Conservation (phyloP, 2,113 vertebrate genomes). For the Mola mola region DNA sequence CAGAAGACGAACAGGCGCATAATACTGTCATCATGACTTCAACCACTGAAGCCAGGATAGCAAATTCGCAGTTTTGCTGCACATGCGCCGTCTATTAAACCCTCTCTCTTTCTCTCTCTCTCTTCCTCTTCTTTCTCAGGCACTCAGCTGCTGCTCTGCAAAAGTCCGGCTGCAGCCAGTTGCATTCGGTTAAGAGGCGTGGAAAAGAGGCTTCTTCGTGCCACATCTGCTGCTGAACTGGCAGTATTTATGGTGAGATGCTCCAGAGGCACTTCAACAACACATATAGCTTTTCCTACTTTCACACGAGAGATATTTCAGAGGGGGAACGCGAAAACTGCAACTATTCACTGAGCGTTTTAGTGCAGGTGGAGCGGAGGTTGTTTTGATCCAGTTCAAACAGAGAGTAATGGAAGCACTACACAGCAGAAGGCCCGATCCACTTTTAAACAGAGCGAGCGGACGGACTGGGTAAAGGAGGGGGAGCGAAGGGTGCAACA, state of each 20-base stretch:
- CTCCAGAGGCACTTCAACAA: constrained; percentile 68
- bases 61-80: constrained; percentile 52
- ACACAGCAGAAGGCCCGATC: constrained; percentile 35
- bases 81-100: constrained; percentile 43
- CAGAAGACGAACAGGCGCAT: constrained; percentile 74
- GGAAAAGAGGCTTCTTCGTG: constrained; percentile 63
- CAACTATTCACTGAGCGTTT: constrained; percentile 11
- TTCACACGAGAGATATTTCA: constrained; percentile 64
- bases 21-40: constrained; percentile 76
- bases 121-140: constrained; percentile 36
- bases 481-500: constrained; percentile 37
- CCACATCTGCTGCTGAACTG: constrained; percentile 71
- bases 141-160: constrained; percentile 29
- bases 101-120: not conserved
- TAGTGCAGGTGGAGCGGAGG: constrained; percentile 40
- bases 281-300: constrained; percentile 71
- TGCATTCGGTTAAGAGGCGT: constrained; percentile 73
- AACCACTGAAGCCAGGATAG: constrained; percentile 62
- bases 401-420: constrained; percentile 29
- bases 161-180: constrained; percentile 50
- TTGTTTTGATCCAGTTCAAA: constrained; percentile 27
- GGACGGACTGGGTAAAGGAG: constrained; percentile 10
- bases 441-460: constrained; percentile 46
- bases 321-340: constrained; percentile 40
- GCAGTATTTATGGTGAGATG: constrained; percentile 72